Conservation (phyloP, 1,140 invertebrate species). For the Cyrtorhinus lividipennis region DNA sequence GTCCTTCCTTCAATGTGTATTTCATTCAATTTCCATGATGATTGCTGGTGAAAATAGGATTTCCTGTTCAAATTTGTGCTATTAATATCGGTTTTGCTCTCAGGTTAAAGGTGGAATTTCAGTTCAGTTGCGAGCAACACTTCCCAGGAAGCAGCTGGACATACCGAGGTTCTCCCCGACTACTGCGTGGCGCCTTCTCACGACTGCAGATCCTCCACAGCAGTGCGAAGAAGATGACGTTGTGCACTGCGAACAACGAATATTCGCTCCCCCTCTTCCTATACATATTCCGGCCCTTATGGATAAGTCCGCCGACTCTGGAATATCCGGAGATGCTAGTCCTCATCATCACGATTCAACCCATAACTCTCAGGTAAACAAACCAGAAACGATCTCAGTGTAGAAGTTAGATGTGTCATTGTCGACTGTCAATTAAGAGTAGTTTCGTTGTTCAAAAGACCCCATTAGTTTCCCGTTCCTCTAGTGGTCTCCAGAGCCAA, state of each 20-base stretch:
- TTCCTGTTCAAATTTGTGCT: too few species aligned
- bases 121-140: conserved; percentile 52
- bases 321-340: conserved; percentile 57
- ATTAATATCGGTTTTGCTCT: too few species aligned
- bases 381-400: background rate
- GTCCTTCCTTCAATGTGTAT: too few species aligned
- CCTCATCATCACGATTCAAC: conserved; percentile 29
- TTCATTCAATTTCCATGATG: too few species aligned
- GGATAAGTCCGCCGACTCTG: conserved; percentile 63
- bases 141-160: conserved; percentile 58
- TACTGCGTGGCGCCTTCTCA: conserved; percentile 62
- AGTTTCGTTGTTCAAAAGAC: background rate
- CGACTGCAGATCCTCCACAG: conserved; percentile 29
- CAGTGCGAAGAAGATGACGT: conserved; percentile 29
- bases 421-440: too few species aligned
- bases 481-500: too few species aligned
- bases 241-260: conserved; percentile 37
- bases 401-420: background rate
- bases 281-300: conserved; percentile 17
- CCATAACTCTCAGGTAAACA: conserved; percentile 25
- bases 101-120: conserved; percentile 40
- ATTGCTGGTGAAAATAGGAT: too few species aligned
- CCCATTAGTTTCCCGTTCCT: too few species aligned
- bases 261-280: conserved; percentile 35
- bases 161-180: conserved; percentile 65